These are phyloP conservation scores for Polypterus senegalus DNA, from an alignment of 2,113 vertebrate species.

Conservation along the genomic window DNA sequence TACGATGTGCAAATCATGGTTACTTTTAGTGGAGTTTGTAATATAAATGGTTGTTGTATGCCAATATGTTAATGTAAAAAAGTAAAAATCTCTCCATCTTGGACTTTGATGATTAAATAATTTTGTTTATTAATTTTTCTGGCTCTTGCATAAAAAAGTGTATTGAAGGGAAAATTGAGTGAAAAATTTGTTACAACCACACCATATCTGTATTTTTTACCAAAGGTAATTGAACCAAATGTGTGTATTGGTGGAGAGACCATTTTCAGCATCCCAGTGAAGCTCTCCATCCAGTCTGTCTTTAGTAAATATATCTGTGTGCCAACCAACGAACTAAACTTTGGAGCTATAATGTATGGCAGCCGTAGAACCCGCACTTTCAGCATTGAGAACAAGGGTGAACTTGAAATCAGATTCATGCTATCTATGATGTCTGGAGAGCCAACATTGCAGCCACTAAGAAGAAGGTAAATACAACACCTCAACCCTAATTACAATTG, in stretches of 20 bases:
- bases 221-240: slow-evolving; percentile 69
- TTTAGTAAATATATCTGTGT: slow-evolving; percentile 65
- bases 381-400: slow-evolving; percentile 64
- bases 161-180: too few species aligned
- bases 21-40: too few species aligned
- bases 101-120: too few species aligned
- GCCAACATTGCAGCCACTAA: slow-evolving; percentile 3
- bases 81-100: too few species aligned
- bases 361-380: slow-evolving; percentile 47
- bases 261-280: slow-evolving; percentile 53
- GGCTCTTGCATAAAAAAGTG: too few species aligned
- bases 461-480: slow-evolving; percentile 39
- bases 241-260: slow-evolving; percentile 38
- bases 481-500: too few species aligned
- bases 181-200: too few species aligned
- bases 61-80: too few species aligned
- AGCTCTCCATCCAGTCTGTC: slow-evolving; percentile 46
- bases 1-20: too few species aligned
- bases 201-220: background rate
- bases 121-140: too few species aligned
- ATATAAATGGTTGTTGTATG: too few species aligned
- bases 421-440: slow-evolving; percentile 38
- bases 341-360: slow-evolving; percentile 55
- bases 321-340: slow-evolving; percentile 54
- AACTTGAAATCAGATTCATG: slow-evolving; percentile 45